Evolutionary conservation across 2,888 invertebrate genomes (phyloP).

Genomic region (Cynaeus angustus): DNA sequence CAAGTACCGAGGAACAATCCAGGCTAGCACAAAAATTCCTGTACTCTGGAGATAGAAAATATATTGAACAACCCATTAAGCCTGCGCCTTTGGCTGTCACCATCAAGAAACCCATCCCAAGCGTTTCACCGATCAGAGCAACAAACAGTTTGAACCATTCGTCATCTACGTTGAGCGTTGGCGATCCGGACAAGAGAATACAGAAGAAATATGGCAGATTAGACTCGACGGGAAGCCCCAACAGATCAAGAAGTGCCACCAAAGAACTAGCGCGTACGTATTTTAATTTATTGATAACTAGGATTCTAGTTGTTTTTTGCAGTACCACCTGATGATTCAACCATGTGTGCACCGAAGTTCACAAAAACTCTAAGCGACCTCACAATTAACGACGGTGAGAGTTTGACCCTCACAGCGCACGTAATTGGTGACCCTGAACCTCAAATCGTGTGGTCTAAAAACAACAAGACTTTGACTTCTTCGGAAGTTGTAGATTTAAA

Average conservation of each 20-base stretch:
- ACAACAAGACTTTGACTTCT: constrained; percentile 84
- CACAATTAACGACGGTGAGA: constrained; percentile 90
- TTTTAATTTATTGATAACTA: constrained; percentile 25
- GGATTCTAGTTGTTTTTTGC: constrained; percentile 50
- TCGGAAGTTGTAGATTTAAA: constrained; percentile 92
- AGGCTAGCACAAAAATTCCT: constrained; percentile 90
- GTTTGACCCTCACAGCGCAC: constrained; percentile 85
- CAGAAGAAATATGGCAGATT: constrained; percentile 81
- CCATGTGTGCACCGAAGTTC: constrained; percentile 92
- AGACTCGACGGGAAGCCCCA: constrained; percentile 86
- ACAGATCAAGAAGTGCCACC: constrained; percentile 90
- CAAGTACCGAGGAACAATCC: constrained; percentile 85
- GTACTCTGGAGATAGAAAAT: constrained; percentile 92
- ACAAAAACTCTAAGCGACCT: constrained; percentile 84
- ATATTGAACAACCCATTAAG: constrained; percentile 88
- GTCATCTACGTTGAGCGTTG: constrained; percentile 69
- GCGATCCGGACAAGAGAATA: constrained; percentile 72
- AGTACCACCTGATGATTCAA: constrained; percentile 91
- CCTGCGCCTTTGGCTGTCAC: constrained; percentile 86
- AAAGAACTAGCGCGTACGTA: constrained; percentile 87
- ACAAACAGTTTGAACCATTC: constrained; percentile 70
- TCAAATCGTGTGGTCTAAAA: constrained; percentile 91
- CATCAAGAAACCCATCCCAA: constrained; percentile 74
- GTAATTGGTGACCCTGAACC: constrained; percentile 96
- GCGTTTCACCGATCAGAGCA: constrained; percentile 59